Percentiles rank a stretch among this genome's conserved stretches.
These are phyloP conservation scores for Ariolimax columbianus DNA, from an alignment of 2,888 invertebrate species.

Conservation along the genomic window DNA sequence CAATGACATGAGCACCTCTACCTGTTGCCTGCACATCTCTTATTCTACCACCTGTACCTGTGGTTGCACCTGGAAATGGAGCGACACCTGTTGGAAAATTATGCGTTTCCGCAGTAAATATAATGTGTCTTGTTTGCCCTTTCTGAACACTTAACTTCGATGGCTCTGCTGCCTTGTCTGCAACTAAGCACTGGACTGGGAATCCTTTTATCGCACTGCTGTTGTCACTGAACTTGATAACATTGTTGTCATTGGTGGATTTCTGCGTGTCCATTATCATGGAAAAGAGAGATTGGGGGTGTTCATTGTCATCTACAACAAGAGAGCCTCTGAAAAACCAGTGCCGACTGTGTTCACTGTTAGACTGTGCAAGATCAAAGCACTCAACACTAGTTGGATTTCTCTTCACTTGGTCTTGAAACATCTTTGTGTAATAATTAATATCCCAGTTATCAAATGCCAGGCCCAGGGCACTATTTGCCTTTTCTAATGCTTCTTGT, in stretches of 20 bases:
- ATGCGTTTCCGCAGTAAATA: conserved; percentile 99
- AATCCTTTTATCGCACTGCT: conserved; percentile 96
- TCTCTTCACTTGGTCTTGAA: conserved; percentile 88
- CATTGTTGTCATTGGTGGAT: conserved; percentile 92
- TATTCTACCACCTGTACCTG: conserved; percentile 96
- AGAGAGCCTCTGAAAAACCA: conserved; percentile 97
- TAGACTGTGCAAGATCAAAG: conserved; percentile 98
- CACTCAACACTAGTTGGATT: conserved; percentile 98
- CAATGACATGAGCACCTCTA: conserved; percentile 93
- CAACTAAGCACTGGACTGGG: conserved; percentile 85
- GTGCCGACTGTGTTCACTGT: conserved; percentile 98
- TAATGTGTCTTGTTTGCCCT: conserved; percentile 87
- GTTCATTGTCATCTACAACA: conserved; percentile 88
- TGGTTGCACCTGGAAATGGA: conserved; percentile 98
- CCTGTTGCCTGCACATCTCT: conserved; percentile 97
- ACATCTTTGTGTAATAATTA: conserved; percentile 92
- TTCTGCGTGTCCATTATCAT: conserved; percentile 95
- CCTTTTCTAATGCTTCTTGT: conserved; percentile 87
- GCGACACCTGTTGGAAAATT: conserved; percentile 94
- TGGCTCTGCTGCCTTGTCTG: conserved; percentile 84
- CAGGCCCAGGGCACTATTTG: conserved; percentile 87
- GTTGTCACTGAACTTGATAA: conserved; percentile 97
- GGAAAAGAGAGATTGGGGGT: conserved; percentile 90
- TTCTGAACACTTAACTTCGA: conserved; percentile 81
- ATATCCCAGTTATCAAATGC: conserved; percentile 96